Evolutionary conservation across 1,140 invertebrate genomes (phyloP).

Genomic region (Habropoda laboriosa): DNA sequence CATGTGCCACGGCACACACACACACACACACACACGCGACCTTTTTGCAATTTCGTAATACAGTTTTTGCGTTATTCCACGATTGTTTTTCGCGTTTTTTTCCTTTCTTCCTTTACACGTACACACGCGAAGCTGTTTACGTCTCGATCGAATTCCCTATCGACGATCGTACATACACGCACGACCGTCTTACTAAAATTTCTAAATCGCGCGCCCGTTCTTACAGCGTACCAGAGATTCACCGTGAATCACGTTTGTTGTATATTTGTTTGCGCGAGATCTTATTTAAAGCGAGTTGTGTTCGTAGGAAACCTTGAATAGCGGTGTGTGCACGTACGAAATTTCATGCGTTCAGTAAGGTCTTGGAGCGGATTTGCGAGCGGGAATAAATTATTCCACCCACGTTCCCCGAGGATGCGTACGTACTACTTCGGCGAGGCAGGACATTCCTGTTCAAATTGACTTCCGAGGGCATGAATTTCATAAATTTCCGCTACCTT

Average conservation of each 20-base stretch:
- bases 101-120: too few species aligned
- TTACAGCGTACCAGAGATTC: background rate
- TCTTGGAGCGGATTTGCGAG: conserved; percentile 28
- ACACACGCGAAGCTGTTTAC: conserved; percentile 30
- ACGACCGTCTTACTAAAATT: conserved; percentile 1
- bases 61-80: conserved; percentile 45
- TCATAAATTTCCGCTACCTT: background rate
- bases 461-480: background rate
- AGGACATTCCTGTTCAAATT: background rate
- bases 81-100: conserved; percentile 23
- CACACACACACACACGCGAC: conserved; percentile 10
- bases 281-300: conserved; percentile 3
- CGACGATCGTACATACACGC: background rate
- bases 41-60: conserved; percentile 61
- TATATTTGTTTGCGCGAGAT: conserved; percentile 7
- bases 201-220: background rate
- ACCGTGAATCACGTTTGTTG: background rate
- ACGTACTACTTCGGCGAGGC: background rate
- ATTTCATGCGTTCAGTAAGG: background rate
- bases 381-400: conserved; percentile 43
- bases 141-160: conserved; percentile 29
- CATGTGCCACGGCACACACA: conserved; percentile 32
- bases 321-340: background rate
- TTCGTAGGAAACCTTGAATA: conserved; percentile 7
- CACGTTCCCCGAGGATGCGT: conserved; percentile 20